Percentiles rank a stretch among this genome's conserved stretches.
Evolutionary conservation across 2,113 vertebrate species (phyloP).

Genomic region (Amphiprion percula): DNA sequence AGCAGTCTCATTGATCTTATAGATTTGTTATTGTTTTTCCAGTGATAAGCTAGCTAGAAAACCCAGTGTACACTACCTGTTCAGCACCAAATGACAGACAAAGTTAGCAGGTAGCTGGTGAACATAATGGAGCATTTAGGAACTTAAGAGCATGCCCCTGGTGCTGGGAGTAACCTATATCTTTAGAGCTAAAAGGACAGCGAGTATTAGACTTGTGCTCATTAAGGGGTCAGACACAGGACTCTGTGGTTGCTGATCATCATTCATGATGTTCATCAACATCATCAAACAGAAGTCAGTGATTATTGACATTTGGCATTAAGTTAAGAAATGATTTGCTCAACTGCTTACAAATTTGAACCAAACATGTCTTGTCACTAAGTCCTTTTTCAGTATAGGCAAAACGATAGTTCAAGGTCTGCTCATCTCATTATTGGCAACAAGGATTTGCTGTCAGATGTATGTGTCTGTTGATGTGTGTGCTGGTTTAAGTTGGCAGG

Average conservation of each 20-base stretch:
- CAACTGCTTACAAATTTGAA: background rate
- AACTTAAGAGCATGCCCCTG: background rate
- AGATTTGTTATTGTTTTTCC: background rate
- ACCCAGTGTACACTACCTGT: background rate
- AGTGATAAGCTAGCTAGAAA: conserved; percentile 3
- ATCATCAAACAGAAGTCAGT: background rate
- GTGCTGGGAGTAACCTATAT: background rate
- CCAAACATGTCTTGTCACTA: background rate
- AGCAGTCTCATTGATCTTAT: background rate
- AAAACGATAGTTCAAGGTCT: conserved; percentile 65
- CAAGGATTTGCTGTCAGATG: conserved; percentile 48
- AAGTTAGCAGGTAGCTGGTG: background rate
- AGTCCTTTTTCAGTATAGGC: conserved; percentile 33
- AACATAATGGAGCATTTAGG: background rate
- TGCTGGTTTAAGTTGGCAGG: conserved; percentile 67
- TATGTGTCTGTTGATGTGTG: conserved; percentile 40
- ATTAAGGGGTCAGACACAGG: background rate
- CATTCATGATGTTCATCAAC: too few species aligned
- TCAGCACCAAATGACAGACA: conserved; percentile 4
- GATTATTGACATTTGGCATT: background rate
- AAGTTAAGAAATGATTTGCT: background rate
- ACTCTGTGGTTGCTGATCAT: background rate
- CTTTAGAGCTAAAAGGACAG: background rate
- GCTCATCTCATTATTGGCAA: conserved; percentile 65
- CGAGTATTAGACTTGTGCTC: background rate